Base-by-base conservation (phyloP, 2,113 vertebrate species). In the Atractosteus spatula region DNA sequence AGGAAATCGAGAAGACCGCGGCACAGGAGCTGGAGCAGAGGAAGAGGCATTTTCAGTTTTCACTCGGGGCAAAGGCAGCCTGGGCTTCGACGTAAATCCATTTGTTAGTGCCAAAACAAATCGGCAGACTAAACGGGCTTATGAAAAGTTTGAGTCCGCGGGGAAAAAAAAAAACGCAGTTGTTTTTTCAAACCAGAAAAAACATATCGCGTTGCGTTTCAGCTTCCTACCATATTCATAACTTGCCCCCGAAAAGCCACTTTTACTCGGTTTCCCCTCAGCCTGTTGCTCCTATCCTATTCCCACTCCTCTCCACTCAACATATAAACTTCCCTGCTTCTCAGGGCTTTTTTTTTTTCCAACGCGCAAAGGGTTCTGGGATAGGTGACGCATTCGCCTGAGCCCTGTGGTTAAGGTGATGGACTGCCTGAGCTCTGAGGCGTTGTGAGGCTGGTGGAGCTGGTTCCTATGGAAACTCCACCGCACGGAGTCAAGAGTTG, bases 11-110 rank as follows among this genome's bases (percentile, higher is more conserved):
- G 12, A 55, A 55, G 67, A 41, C 71, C 74, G 66, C 13, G 41
- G 63, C 74, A 69, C 70, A 68, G 69, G 13, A 12, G 41, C 61
- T 56, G 74, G 68, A 13, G 14, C 12, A 71, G 17, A 69, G 59
- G 70, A 74, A 82, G 3, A 70, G 76, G 55, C 0, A 69, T 76
- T 86, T 90, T 78, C 82, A 68, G 13, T 64, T 41, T 61, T 55
- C 45, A 68, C 42, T 71, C 10, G 57, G 70, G 78, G 73, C 71
- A 14, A 7, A 47, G 64, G 11, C 47, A 47, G 45, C 12, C 29
- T 63, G 12, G 41, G 44, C 51, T 63, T 56, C 29, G 47, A 72
- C 55, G 44, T 8, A 51, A 62, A n/a, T 17, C 59, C 42, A 44
- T 13, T 54, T 41, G 62, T 17, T 51, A 10, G 41, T 68, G 42